These are phyloP conservation scores for Zosterops borbonicus DNA, from an alignment of 2,113 vertebrate species.

Conservation along the genomic window DNA sequence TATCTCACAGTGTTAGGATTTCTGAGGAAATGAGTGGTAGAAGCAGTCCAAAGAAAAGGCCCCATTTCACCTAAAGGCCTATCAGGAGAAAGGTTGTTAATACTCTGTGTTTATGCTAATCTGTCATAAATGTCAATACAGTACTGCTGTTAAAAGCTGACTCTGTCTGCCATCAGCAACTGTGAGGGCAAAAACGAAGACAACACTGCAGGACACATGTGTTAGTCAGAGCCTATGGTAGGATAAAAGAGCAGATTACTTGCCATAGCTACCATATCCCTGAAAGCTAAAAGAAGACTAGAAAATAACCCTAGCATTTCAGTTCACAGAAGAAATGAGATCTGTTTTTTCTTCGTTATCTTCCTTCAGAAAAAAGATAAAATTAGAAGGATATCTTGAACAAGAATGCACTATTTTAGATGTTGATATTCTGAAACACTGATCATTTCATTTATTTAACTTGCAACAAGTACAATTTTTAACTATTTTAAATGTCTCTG, in stretches of 20 bases:
- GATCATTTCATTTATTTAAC: background rate
- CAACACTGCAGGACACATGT: background rate
- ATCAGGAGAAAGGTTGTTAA: background rate
- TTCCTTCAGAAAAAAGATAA: background rate
- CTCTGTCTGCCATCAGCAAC: background rate
- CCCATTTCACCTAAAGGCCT: background rate
- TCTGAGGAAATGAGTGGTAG: background rate
- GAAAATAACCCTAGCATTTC: background rate
- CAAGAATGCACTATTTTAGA: background rate
- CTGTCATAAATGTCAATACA: background rate
- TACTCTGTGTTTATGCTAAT: background rate
- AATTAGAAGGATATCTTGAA: background rate
- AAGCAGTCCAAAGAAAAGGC: background rate
- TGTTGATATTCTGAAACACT: background rate
- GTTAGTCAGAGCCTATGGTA: background rate
- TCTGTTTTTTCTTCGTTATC: background rate
- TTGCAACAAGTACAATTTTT: background rate
- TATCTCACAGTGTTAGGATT: background rate
- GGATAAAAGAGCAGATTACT: conserved; percentile 16
- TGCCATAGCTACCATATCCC: background rate
- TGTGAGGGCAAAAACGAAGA: background rate
- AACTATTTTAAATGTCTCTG: background rate
- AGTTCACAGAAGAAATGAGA: background rate
- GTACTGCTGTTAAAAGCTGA: background rate
- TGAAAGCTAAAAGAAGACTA: background rate